These are phyloP conservation scores for Sphaerophoria taeniata DNA, from an alignment of 2,888 invertebrate genomes.

Conservation along the genomic window DNA sequence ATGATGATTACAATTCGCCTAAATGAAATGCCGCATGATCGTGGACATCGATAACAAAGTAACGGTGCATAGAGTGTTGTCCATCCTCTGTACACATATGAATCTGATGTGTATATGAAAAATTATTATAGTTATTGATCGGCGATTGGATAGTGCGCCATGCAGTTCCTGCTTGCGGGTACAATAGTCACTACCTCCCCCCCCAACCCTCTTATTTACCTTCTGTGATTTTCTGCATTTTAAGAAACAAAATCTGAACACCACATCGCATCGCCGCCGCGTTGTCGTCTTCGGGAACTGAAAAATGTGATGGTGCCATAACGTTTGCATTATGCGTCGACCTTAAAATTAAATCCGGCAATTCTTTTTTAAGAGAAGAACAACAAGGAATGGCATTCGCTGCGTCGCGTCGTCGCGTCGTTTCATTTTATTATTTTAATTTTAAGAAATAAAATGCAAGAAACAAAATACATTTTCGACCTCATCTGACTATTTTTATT, in stretches of 20 bases:
- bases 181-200: slow-evolving; percentile 39
- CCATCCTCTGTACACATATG: slow-evolving; percentile 19
- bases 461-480: slow-evolving; percentile 60
- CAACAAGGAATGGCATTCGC: neutral
- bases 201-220: neutral
- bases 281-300: too few species aligned
- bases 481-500: slow-evolving; percentile 59
- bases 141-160: slow-evolving; percentile 62
- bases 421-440: slow-evolving; percentile 23
- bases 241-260: neutral
- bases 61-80: slow-evolving; percentile 59
- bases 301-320: slow-evolving; percentile 13
- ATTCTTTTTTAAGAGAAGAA: slow-evolving; percentile 32
- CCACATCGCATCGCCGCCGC: neutral
- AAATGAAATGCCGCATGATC: slow-evolving; percentile 74
- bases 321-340: slow-evolving; percentile 71
- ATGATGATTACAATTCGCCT: slow-evolving; percentile 75
- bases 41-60: slow-evolving; percentile 72
- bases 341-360: slow-evolving; percentile 70
- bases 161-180: slow-evolving; percentile 67
- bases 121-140: slow-evolving; percentile 74
- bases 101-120: slow-evolving; percentile 60
- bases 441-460: slow-evolving; percentile 41
- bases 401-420: too few species aligned
- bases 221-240: neutral